Conservation (phyloP, 2,797 vertebrate species). For the Enteromius treurensis region DNA sequence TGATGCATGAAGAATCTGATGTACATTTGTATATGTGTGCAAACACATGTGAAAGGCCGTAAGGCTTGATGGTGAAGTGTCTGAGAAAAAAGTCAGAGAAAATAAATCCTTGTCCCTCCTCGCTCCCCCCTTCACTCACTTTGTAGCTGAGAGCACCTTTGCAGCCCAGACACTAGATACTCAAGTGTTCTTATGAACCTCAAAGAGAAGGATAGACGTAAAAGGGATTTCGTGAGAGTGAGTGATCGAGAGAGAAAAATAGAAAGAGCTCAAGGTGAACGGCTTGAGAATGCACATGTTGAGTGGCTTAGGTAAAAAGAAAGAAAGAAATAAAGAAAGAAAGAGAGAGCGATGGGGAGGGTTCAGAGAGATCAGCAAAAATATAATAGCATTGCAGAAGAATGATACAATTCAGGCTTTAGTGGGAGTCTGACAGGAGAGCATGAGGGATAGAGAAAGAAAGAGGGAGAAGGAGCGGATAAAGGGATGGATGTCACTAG, state of each 20-base stretch:
- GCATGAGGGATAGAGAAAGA: slow-evolving; percentile 42
- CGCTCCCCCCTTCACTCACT: slow-evolving; percentile 52
- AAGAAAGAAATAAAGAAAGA: slow-evolving; percentile 37
- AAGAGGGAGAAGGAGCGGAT: slow-evolving; percentile 9
- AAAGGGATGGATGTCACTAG: slow-evolving; percentile 46
- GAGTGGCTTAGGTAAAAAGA: slow-evolving; percentile 36
- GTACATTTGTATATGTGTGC: slow-evolving; percentile 11
- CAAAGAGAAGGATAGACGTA: slow-evolving; percentile 62
- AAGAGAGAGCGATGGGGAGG: not conserved
- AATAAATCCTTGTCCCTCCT: slow-evolving; percentile 44
- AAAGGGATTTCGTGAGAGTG: slow-evolving; percentile 53
- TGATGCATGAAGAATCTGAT: slow-evolving; percentile 15
- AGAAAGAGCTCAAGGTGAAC: slow-evolving; percentile 45
- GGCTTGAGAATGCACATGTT: slow-evolving; percentile 37
- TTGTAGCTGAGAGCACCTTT: slow-evolving; percentile 72
- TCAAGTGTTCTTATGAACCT: slow-evolving; percentile 71
- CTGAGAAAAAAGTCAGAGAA: slow-evolving; percentile 18
- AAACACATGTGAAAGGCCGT: not conserved
- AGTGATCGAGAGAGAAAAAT: slow-evolving; percentile 26
- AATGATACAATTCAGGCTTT: slow-evolving; percentile 48
- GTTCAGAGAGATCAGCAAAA: slow-evolving; percentile 30
- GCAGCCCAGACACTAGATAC: slow-evolving; percentile 66
- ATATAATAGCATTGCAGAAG: slow-evolving; percentile 33
- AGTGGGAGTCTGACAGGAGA: slow-evolving; percentile 28
- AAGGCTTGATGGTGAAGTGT: slow-evolving; percentile 1